Evolutionary conservation across 2,113 vertebrate genomes (phyloP), one percentile per base, ranked within the genome.

Genomic region (Plectropomus leopardus): DNA sequence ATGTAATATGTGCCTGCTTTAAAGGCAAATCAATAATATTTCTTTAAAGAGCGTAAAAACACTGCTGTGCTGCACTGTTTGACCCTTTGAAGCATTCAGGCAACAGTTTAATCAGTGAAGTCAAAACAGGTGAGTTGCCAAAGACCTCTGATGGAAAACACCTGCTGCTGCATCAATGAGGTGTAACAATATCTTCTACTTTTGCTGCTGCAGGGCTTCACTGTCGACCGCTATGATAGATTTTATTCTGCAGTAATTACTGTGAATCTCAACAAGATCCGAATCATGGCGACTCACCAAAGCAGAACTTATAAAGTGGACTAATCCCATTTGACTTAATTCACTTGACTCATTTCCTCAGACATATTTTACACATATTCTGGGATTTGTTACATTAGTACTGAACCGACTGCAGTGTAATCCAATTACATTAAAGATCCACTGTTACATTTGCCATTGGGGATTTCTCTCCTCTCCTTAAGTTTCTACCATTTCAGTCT

Each of bases 281-380:
- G 5, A 34, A 11, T 55, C 15, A 26, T 36, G 21, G 36, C 48
- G 6, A 5, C 47, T 0, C 26, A 45, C 48, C 48, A 44, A 42
- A 23, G 24, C 8, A 44, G 8, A 78, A 51, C 32, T 26, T 48
- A 50, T 28, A 16, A 66, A 59, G 17, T 60, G 55, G 55, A 53
- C 3, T 28, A 7, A 16, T 8, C 55, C 26, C 36, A 58, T 7
- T 66, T 15, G 47, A 61, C 23, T 59, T 10, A 23, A 50, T 36
- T 8, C 21, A 54, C 45, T 26, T 32, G 26, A 60, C 44, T 60
- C 17, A n/a, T 21, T 24, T 59, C 68, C 57, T 70, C 61, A 57
- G 34, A 70, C 47, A 34, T 2, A 3, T 45, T 78, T 32, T 15
- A 6, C 5, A 70, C 76, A 53, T 78, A 42, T 60, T 70, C 55